Conservation (phyloP, 2,113 vertebrate genomes). For the Rhinoptilus africanus region DNA sequence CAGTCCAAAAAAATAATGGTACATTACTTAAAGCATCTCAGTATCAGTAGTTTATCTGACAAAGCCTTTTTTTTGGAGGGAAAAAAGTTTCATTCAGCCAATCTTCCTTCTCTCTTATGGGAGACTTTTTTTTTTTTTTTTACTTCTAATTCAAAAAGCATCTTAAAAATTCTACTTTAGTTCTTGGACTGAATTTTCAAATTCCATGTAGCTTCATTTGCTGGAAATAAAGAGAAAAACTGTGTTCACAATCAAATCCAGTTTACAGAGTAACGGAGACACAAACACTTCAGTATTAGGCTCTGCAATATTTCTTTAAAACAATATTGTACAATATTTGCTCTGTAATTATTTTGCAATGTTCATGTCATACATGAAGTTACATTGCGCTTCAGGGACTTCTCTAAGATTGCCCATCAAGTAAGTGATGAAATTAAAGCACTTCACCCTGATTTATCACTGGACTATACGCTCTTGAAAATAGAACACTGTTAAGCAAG, state of each 20-base stretch:
- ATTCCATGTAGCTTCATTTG: neutral
- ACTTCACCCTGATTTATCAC: neutral
- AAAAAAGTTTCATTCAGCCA: neutral
- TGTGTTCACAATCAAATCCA: neutral
- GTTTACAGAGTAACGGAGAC: neutral
- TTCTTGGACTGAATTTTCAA: neutral
- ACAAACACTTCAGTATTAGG: neutral
- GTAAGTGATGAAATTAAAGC: neutral
- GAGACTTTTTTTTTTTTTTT: neutral
- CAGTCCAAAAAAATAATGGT: neutral
- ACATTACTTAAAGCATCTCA: neutral
- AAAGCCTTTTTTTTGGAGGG: fast-evolving
- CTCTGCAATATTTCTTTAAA: neutral
- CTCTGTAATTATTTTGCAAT: neutral
- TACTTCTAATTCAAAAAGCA: neutral
- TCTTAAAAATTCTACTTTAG: neutral
- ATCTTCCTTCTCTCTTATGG: neutral
- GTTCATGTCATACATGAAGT: neutral
- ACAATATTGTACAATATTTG: neutral
- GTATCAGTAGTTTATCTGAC: neutral
- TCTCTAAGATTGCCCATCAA: neutral
- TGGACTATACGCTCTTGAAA: neutral
- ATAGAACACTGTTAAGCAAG: neutral
- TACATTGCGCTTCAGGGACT: neutral
- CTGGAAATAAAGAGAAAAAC: neutral